Evolutionary conservation across 2,797 vertebrate genomes (phyloP), one percentile per base, ranked within the genome.

Genomic region (Sebastes trivittatus): DNA sequence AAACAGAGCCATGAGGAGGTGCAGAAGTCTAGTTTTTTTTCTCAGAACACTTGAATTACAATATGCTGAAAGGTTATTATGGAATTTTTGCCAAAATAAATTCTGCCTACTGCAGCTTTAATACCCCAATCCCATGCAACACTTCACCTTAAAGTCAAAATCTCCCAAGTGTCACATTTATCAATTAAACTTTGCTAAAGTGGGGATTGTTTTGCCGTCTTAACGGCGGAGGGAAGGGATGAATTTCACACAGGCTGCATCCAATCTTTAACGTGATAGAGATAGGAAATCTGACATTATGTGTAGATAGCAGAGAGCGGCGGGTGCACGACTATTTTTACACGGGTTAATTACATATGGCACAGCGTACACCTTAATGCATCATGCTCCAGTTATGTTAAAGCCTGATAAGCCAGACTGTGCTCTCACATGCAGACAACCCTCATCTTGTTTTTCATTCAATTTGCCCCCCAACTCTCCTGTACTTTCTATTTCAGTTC

Each of bases 341-440:
- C 80, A 66, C 9, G 4, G 46, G 72, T 68, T 87, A 80, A 90
- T 91, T 87, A 88, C 79, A 30, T 65, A 64, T 59, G 52, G 58
- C 77, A 36, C 42, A 2, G 30, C 64, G 1, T 75, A 38, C 81
- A 84, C 82, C 65, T 85, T 70, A 79, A 87, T 78, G 82, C 77
- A 76, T 88, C 83, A 83, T 46, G 84, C 85, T 90, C 87, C 62
- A 80, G 62, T 88, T 87, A 38, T 65, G 79, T 54, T n/a, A 7
- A 6, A 69, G 65, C 68, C 52, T 23, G 16, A 82, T 88, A 71
- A 86, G 72, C 22, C 14, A 16, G 23, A 56, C 78, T 34, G 56
- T 30, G 71, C 68, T 46, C 42, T 74, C 69, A 55, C 74, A 16
- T 46, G 62, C 14, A 66, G 77, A 68, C 81, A 77, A 25, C 27